A percentile compares a stretch with the other conserved stretches of the same genome.
Conservation (phyloP, 2,888 invertebrate species). For the Lochmaea capreae region DNA sequence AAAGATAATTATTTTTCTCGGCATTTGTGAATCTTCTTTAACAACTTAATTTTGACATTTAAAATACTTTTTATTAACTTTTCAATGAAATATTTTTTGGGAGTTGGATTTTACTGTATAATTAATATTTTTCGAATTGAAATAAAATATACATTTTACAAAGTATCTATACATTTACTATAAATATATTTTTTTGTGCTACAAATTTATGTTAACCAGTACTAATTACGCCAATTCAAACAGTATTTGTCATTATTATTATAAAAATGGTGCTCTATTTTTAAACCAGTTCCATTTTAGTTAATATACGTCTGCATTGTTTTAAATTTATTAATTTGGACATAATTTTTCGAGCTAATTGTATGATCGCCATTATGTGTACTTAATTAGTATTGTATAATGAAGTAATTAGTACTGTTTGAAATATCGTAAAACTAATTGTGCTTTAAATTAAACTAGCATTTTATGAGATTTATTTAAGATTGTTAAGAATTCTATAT, state of each 20-base stretch:
- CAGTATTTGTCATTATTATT: constrained; percentile 2
- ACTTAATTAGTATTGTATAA: not conserved
- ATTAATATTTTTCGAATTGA: not conserved
- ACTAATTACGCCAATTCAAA: not conserved
- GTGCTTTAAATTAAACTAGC: not conserved
- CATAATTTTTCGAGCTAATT: no score
- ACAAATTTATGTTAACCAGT: not conserved
- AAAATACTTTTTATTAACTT: no score
- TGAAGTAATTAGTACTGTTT: constrained; percentile 1
- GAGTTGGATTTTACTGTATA: no score
- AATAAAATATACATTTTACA: not conserved
- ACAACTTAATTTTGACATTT: no score
- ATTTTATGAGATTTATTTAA: constrained; percentile 3
- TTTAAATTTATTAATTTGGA: no score
- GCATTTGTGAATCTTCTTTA: no score
- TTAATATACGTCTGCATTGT: not conserved
- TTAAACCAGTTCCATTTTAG: no score
- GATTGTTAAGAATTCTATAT: constrained; percentile 18
- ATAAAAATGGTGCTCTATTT: not conserved
- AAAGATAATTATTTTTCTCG: no score
- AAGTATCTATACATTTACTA: not conserved
- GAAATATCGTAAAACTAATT: not conserved
- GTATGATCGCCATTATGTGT: not conserved
- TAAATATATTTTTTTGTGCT: not conserved
- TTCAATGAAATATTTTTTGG: not conserved